Conservation (phyloP, 2,113 vertebrate genomes). For the Phoenicopterus ruber region DNA sequence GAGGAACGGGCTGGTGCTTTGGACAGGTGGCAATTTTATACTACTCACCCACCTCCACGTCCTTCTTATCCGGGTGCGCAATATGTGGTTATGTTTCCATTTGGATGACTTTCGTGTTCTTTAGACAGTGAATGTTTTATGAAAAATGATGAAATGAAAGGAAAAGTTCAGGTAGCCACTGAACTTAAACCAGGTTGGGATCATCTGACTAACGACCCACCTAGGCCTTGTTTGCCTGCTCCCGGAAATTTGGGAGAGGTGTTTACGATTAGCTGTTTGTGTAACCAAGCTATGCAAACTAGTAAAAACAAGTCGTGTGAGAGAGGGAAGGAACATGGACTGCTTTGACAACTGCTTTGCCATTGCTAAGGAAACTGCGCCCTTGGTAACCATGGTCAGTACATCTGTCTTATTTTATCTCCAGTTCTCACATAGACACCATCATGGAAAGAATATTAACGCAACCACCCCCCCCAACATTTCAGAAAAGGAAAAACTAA, state of each 20-base stretch:
- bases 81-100: neutral
- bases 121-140: neutral
- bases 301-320: slow-evolving; percentile 63
- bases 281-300: slow-evolving; percentile 60
- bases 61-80: neutral
- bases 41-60: neutral
- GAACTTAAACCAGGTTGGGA: neutral
- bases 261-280: slow-evolving; percentile 54
- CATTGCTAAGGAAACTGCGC: slow-evolving; percentile 80
- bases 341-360: slow-evolving; percentile 74
- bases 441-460: slow-evolving; percentile 68
- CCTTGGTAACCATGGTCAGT: slow-evolving; percentile 81
- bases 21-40: slow-evolving; percentile 28
- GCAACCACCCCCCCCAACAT: slow-evolving; percentile 40
- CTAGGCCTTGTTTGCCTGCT: slow-evolving; percentile 13
- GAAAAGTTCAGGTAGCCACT: neutral
- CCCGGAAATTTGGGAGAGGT: neutral
- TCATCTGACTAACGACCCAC: neutral
- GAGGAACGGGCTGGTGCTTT: neutral
- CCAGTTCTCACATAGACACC: slow-evolving; percentile 61
- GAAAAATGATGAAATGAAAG: neutral
- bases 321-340: slow-evolving; percentile 58
- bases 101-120: neutral
- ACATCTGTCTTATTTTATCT: slow-evolving; percentile 79
- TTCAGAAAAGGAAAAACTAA: slow-evolving; percentile 31